A percentile compares a stretch with the other conserved stretches of the same genome.
phyloP scores from a whole-genome alignment of 2,113 vertebrate species.

The Numenius arquata region DNA sequence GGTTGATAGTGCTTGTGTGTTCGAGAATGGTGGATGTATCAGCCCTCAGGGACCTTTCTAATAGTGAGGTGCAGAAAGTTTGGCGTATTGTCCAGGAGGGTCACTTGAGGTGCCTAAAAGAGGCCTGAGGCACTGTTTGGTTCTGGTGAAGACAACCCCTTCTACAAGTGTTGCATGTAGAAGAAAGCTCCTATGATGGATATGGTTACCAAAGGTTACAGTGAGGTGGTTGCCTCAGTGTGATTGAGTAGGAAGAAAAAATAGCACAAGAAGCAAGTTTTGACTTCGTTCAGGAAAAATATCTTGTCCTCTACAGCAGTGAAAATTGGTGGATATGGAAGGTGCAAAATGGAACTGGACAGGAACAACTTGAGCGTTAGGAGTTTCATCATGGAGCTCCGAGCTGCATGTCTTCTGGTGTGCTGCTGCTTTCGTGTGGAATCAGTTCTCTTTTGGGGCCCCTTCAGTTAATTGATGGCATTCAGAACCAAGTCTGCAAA shows the following conservation, averaged over 20 bases:
- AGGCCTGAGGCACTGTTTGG: not conserved
- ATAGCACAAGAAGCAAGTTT: not conserved
- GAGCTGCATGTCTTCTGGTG: not conserved
- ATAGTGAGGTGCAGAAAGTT: not conserved
- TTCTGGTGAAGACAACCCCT: not conserved
- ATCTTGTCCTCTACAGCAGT: not conserved
- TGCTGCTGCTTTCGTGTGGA: not conserved
- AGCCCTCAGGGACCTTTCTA: not conserved
- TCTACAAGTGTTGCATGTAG: not conserved
- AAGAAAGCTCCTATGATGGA: not conserved
- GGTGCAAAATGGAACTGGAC: not conserved
- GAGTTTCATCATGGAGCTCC: not conserved
- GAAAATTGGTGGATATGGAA: not conserved
- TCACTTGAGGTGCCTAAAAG: not conserved
- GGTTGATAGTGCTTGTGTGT: not conserved
- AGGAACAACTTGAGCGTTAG: not conserved
- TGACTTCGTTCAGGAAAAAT: not conserved
- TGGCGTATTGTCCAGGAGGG: not conserved
- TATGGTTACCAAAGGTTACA: not conserved
- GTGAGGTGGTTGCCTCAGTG: not conserved
- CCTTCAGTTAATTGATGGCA: not conserved
- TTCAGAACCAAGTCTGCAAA: constrained; percentile 15
- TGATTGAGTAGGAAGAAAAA: not conserved
- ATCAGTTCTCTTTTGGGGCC: not conserved
- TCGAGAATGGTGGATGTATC: not conserved